phyloP scores from a whole-genome alignment of 2,888 invertebrate genomes.

The Lamproptera curius region DNA sequence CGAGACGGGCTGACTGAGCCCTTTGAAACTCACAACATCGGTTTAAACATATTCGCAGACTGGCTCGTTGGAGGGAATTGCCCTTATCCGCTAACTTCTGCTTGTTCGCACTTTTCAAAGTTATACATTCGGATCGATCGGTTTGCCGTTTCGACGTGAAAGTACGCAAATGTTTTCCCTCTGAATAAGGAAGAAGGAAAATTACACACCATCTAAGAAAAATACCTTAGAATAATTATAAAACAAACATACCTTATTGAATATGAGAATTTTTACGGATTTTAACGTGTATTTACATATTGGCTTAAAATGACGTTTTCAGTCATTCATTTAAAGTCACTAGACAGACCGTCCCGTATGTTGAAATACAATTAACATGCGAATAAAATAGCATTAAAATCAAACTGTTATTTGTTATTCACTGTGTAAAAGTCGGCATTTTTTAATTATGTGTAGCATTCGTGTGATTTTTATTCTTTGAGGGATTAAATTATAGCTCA shows the following conservation, averaged over 20 bases:
- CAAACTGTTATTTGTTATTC: too few relatives aligned
- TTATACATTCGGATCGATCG: background rate
- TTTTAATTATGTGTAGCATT: too few relatives aligned
- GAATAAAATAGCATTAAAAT: too few relatives aligned
- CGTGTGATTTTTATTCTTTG: too few relatives aligned
- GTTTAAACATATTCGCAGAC: slow-evolving; percentile 9
- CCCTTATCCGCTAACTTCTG: slow-evolving; percentile 5
- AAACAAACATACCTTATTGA: background rate
- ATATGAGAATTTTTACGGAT: background rate
- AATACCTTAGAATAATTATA: background rate
- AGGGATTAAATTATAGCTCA: too few relatives aligned
- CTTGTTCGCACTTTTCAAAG: slow-evolving; percentile 6
- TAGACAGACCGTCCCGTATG: too few relatives aligned
- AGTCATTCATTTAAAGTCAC: background rate
- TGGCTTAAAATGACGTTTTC: background rate
- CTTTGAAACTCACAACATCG: slow-evolving; percentile 10
- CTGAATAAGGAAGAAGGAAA: background rate
- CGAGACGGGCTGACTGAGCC: slow-evolving; percentile 14
- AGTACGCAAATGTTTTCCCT: background rate
- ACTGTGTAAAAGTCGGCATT: too few relatives aligned
- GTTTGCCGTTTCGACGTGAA: background rate
- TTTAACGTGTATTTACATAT: background rate
- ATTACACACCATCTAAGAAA: background rate
- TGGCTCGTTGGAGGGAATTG: background rate
- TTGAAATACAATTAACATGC: too few relatives aligned